These are phyloP conservation scores for Drosophila emarginata DNA, from an alignment of 2,888 invertebrate species.

Conservation along the genomic window DNA sequence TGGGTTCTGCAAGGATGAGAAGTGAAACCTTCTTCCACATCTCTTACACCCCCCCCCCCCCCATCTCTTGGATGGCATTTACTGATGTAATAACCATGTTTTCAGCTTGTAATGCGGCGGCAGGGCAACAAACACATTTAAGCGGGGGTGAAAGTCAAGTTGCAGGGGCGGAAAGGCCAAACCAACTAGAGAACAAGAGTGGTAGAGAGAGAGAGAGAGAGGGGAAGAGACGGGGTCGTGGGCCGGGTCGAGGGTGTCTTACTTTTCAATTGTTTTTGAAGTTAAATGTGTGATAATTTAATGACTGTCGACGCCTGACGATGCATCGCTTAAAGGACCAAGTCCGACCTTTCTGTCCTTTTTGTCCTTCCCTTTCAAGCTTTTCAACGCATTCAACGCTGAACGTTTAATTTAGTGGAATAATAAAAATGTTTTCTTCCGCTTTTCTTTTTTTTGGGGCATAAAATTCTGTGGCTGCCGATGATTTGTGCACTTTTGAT, in stretches of 20 bases:
- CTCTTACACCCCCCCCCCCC: constrained; percentile 5
- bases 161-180: constrained; percentile 19
- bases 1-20: constrained; percentile 14
- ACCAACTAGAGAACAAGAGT: constrained; percentile 9
- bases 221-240: constrained; percentile 13
- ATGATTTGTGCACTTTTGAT: constrained; percentile 76
- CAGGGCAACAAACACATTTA: constrained; percentile 42
- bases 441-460: constrained; percentile 36
- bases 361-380: constrained; percentile 34
- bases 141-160: constrained; percentile 70
- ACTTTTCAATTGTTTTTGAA: constrained; percentile 80
- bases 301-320: constrained; percentile 79
- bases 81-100: constrained; percentile 82
- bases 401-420: constrained; percentile 77
- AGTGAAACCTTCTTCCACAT: no score
- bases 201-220: constrained; percentile 34
- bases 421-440: constrained; percentile 72
- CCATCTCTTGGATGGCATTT: constrained; percentile 42
- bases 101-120: constrained; percentile 80
- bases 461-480: constrained; percentile 65
- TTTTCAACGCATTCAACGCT: constrained; percentile 34
- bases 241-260: constrained; percentile 43
- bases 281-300: constrained; percentile 82
- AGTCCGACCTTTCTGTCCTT: constrained; percentile 15
- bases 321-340: constrained; percentile 48